Evolutionary conservation across 2,797 vertebrate genomes (phyloP).

Genomic region (Pantherophis vulpinus): DNA sequence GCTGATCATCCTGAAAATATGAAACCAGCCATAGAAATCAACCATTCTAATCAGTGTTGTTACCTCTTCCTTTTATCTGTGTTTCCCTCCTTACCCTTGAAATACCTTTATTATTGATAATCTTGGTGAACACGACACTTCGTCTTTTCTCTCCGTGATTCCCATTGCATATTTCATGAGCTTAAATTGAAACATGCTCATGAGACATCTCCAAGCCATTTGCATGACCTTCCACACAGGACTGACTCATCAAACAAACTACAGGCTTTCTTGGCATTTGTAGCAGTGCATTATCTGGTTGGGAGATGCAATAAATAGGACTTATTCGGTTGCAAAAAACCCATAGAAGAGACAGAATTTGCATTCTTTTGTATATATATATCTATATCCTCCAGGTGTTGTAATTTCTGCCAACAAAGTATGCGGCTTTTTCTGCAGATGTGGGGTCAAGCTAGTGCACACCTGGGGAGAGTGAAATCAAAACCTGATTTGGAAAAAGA

Average conservation of each 20-base stretch:
- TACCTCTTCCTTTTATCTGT: background rate
- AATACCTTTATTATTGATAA: background rate
- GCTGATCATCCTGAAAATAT: fast-evolving
- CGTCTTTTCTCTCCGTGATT: slow-evolving; percentile 4
- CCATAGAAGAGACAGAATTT: background rate
- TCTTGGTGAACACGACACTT: background rate
- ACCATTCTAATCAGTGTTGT: background rate
- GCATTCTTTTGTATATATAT: background rate
- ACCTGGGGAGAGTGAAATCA: background rate
- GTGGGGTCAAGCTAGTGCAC: slow-evolving; percentile 11
- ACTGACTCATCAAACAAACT: background rate
- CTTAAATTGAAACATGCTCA: background rate
- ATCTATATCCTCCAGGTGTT: background rate
- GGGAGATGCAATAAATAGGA: background rate
- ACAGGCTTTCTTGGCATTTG: background rate
- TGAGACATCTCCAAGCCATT: background rate
- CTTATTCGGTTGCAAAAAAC: slow-evolving; percentile 1
- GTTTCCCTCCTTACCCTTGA: background rate
- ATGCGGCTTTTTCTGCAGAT: background rate
- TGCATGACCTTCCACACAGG: background rate
- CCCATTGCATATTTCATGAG: slow-evolving; percentile 2
- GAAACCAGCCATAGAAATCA: background rate
- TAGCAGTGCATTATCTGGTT: background rate
- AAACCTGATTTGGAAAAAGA: slow-evolving; percentile 14
- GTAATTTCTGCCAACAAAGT: background rate